Evolutionary conservation across 2,888 invertebrate genomes (phyloP), one percentile per base, ranked within the genome.

Genomic region (Torymus tubicola): DNA sequence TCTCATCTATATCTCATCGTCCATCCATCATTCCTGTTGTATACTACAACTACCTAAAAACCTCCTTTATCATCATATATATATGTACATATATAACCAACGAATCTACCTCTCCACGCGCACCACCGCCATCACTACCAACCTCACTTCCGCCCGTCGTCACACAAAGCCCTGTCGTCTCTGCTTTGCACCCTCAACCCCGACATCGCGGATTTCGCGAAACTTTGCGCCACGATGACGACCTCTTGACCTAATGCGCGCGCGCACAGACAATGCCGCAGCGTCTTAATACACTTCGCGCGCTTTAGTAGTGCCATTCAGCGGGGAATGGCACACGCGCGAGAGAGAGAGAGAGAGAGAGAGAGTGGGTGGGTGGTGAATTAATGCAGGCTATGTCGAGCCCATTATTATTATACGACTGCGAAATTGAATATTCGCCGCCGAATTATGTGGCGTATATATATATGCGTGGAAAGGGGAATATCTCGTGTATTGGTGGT

Each of bases 361-460:
- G 58, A 71, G 18, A 5, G 2, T n/a, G n/a, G n/a, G n/a, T n/a
- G n/a, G 14, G 52, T n/a, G 31, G 11, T n/a, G 64, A 64, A 64
- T 64, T 64, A 64, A 64, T 64, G 64, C 61, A 2, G 31, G 4
- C n/a, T 31, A 31, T 5, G 42, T 1, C 42, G 42, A 42, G 31
- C 2, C 58, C 24, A 24, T 58, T 63, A 63, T 61, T 21, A 52
- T 53, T 24, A n/a, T 55, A 55, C 64, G 16, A 64, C 64, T 63
- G 55, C n/a, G 64, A 64, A 64, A 64, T 73, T 73, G 55, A 73
- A 73, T 64, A 73, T 73, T 55, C 55, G 55, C 67, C 31, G 14
- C 31, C 64, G 31, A 64, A 55, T 24, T 53, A 16, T 16, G 31
- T 24, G 5, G 16, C 18, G 52, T 52, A 24, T 50, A 12, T 21